Base-by-base conservation (phyloP, 2,797 vertebrate genomes). In the Rhinophrynus dorsalis region DNA sequence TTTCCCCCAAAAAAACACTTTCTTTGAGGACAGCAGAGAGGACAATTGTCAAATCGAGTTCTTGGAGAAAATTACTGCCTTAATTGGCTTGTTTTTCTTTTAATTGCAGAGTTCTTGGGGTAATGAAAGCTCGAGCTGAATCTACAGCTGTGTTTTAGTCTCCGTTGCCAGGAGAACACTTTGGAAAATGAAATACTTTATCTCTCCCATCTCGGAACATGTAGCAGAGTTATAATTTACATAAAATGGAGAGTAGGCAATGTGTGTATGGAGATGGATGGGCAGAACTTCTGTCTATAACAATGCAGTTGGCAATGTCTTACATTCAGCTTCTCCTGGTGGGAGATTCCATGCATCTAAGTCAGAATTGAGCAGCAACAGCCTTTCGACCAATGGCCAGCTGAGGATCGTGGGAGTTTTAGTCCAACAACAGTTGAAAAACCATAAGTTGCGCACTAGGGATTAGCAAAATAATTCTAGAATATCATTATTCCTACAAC, bases 61-160 rank as follows among this genome's bases (percentile, higher is more conserved):
- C 59, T 66, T 73, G 23, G 61, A 52, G 54, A 26, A 52, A 73
- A 73, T 65, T 66, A 66, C 61, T 42, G 45, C 44, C 27, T 59
- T 73, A 73, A 73, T 66, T 73, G 54, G 54, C 54, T 66, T 73
- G 61, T 73, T 73, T 73, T 73, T 52, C 35, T 59, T 59, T 66
- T 73, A 73, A 73, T 73, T 66, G 69, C 61, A 26, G 45, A 73
- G 54, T 65, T 73, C 69, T 73, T 66, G 26, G 61, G 61, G 26
- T 73, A 66, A 73, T 58, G 69, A 72, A 72, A 65, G 68, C 52
- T 71, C 17, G 13, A 29, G 30, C 60, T 51, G 45, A 72, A 66
- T 66, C 45, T 73, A 59, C 69, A 73, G 61, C 54, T 73, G 61
- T 57, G 52, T 65, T 73, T 65, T 73, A 52, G 18, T 18, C 5